Evolutionary conservation across 2,113 vertebrate genomes (phyloP), one percentile per base, ranked within the genome.

Genomic region (Brienomyrus brachyistius): DNA sequence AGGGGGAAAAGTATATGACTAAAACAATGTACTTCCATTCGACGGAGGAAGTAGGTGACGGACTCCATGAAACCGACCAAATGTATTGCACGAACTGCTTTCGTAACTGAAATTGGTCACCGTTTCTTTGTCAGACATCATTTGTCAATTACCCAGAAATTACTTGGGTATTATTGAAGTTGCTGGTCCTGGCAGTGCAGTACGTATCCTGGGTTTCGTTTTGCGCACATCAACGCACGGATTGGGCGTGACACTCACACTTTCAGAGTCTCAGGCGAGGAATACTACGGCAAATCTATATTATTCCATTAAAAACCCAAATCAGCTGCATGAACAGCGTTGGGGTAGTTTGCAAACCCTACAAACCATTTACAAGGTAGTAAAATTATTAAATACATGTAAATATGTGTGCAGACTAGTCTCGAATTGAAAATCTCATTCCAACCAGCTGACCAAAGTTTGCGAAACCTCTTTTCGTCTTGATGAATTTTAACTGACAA

Each of bases 1-100:
- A 86, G n/a, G 48, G 85, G 85, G 13, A 56, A 54, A 87, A 51
- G 85, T 40, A 54, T 87, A 27, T 87, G 85, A 87, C 85, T 56
- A 56, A 87, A 87, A 52, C 5, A 54, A 54, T 87, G 13, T 40
- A 54, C 48, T 31, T 87, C 5, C n/a, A n/a, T 86, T 51, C 23
- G n/a, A 13, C 31, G 5, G 15, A 86, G 27, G 51, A 87, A 87
- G 4, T 52, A 35, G n/a, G 13, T 54, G 85, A 87, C 27, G 31
- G 51, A 54, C 54, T 54, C 51, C 6, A 87, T 13, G 85, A 87
- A 87, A 87, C n/a, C 23, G 50, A 52, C 7, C 31, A 54, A 52
- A 87, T 54, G 27, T 87, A 54, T 35, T 87, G 85, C 51, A 87
- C 31, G 19, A 21, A 51, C 51, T 56, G 40, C 27, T 87, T 87